phyloP scores from a whole-genome alignment of 2,797 vertebrate genomes.

The Acropternis orthonyx region DNA sequence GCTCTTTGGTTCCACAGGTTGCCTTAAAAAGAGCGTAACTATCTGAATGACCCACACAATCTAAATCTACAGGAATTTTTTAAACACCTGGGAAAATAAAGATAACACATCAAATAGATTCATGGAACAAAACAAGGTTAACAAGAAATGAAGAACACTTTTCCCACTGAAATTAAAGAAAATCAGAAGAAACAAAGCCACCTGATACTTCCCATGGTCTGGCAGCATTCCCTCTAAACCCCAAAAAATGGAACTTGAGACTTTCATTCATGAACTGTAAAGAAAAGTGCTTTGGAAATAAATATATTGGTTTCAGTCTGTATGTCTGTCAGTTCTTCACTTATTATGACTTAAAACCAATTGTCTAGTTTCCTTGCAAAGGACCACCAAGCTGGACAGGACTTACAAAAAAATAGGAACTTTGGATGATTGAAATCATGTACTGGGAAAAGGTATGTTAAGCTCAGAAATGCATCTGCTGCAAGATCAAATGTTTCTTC shows the following conservation, averaged over 20 bases:
- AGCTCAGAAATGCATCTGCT: not conserved
- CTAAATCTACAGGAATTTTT: not conserved
- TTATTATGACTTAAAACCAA: not conserved
- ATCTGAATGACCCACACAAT: not conserved
- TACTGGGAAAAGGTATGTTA: not conserved
- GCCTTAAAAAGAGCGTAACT: not conserved
- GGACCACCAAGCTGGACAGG: not conserved
- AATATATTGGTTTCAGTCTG: not conserved
- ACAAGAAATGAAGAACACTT: not conserved
- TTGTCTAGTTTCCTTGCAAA: not conserved
- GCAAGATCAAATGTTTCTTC: not conserved
- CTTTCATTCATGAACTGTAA: not conserved
- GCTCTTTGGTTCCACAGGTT: not conserved
- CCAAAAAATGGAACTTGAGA: fast-evolving
- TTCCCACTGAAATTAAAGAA: not conserved
- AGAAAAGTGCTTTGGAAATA: not conserved
- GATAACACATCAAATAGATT: not conserved
- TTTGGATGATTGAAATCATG: not conserved
- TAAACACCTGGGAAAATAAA: not conserved
- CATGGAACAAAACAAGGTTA: not conserved
- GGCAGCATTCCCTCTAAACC: not conserved
- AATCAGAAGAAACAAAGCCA: not conserved
- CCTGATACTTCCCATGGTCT: not conserved
- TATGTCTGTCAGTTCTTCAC: not conserved
- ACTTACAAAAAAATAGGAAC: not conserved